Percentiles rank a stretch among this genome's conserved stretches.
Conservation (phyloP, 2,888 invertebrate genomes). For the Molanna angustata region DNA sequence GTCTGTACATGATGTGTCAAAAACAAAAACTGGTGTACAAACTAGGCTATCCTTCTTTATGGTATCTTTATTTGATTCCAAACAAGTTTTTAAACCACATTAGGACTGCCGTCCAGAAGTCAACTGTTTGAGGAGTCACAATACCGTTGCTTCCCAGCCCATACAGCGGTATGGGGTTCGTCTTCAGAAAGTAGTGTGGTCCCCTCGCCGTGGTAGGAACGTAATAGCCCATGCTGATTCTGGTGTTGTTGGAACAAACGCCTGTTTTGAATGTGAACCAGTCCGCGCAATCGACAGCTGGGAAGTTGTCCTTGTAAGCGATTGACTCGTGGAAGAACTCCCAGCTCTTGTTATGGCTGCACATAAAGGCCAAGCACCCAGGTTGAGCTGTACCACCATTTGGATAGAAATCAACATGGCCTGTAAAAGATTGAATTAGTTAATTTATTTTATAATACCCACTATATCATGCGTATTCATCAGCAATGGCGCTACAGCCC, state of each 20-base stretch:
- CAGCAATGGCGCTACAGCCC: no score
- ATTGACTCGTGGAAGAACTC: conserved; percentile 41
- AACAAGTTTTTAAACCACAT: no score
- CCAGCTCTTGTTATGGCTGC: conserved; percentile 45
- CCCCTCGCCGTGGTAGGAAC: conserved; percentile 12
- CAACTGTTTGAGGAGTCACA: neutral
- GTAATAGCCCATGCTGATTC: conserved; percentile 17
- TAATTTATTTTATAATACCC: neutral
- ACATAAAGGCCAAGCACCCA: conserved; percentile 42
- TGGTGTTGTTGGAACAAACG: conserved; percentile 2
- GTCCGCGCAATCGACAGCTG: conserved; percentile 34
- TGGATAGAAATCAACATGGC: conserved; percentile 46
- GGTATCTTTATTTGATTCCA: no score
- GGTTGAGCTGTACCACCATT: conserved; percentile 47
- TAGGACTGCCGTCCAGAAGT: neutral
- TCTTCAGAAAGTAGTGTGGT: conserved; percentile 16
- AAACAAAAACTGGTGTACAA: no score
- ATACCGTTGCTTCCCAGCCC: conserved; percentile 15
- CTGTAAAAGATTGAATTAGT: conserved; percentile 36
- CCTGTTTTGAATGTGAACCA: conserved; percentile 16
- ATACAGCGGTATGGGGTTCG: conserved; percentile 1
- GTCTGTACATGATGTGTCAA: no score
- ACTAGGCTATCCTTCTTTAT: no score
- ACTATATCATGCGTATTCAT: no score
- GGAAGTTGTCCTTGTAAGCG: conserved; percentile 36